Evolutionary conservation across 2,797 vertebrate species (phyloP).

Genomic region (Aratinga solstitialis): DNA sequence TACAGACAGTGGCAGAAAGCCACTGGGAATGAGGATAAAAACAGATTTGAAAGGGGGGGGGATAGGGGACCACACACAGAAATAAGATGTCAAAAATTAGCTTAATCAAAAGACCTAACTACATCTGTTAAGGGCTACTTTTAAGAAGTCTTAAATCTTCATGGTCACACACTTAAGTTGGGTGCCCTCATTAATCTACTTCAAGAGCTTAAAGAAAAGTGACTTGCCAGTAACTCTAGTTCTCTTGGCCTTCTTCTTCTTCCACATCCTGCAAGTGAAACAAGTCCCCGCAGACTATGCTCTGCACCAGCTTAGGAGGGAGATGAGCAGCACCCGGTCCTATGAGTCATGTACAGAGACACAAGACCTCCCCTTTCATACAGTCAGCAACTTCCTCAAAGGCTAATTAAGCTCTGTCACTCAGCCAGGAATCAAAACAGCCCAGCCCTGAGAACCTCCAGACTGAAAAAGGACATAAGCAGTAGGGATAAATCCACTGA

Average conservation of each 20-base stretch:
- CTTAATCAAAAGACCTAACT: background rate
- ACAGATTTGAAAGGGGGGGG: background rate
- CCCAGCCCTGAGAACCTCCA: background rate
- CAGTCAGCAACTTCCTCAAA: background rate
- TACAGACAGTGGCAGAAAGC: background rate
- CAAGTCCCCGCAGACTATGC: background rate
- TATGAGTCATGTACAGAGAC: background rate
- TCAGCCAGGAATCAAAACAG: background rate
- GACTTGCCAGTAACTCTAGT: conserved; percentile 65
- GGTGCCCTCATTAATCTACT: background rate
- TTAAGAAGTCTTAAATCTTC: background rate
- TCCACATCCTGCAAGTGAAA: conserved; percentile 61
- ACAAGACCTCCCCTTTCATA: background rate
- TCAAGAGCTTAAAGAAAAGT: conserved; percentile 44
- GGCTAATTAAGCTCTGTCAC: background rate
- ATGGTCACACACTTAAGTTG: background rate
- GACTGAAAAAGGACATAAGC: background rate
- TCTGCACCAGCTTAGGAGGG: background rate
- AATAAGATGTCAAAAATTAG: background rate
- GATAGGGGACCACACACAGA: background rate
- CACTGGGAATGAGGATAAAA: background rate
- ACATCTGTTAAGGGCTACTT: background rate
- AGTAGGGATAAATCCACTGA: background rate
- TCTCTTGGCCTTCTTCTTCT: conserved; percentile 63
- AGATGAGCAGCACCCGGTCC: background rate